Conservation (phyloP, 1,140 invertebrate species). For the Atta colombica region DNA sequence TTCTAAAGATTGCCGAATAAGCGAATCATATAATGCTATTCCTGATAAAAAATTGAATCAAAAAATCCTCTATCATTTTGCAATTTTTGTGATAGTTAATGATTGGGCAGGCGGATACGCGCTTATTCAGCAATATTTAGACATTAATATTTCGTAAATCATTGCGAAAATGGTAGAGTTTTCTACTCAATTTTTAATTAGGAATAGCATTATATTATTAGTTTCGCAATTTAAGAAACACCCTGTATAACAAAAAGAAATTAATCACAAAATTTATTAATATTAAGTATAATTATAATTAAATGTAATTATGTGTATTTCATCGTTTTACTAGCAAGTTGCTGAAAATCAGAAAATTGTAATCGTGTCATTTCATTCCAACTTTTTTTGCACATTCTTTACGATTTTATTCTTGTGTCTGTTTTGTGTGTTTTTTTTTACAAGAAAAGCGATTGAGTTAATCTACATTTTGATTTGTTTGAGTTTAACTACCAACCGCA, state of each 20-base stretch:
- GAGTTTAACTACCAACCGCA: neutral
- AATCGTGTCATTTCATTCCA: neutral
- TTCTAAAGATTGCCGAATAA: too few species aligned
- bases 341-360: neutral
- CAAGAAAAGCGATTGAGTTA: neutral
- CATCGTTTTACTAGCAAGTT: neutral
- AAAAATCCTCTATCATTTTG: too few species aligned
- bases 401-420: neutral
- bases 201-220: too few species aligned
- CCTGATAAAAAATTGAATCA: too few species aligned
- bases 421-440: neutral
- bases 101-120: too few species aligned
- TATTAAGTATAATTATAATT: neutral
- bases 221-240: too few species aligned
- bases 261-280: neutral
- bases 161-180: too few species aligned
- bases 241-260: neutral
- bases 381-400: neutral
- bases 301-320: neutral
- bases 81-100: too few species aligned
- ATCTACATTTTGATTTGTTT: slow-evolving; percentile 21
- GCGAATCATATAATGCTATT: too few species aligned
- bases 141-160: too few species aligned
- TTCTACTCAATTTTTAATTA: too few species aligned
- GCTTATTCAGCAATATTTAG: too few species aligned